Conservation (phyloP, 2,888 invertebrate genomes). For the Molanna angustata region DNA sequence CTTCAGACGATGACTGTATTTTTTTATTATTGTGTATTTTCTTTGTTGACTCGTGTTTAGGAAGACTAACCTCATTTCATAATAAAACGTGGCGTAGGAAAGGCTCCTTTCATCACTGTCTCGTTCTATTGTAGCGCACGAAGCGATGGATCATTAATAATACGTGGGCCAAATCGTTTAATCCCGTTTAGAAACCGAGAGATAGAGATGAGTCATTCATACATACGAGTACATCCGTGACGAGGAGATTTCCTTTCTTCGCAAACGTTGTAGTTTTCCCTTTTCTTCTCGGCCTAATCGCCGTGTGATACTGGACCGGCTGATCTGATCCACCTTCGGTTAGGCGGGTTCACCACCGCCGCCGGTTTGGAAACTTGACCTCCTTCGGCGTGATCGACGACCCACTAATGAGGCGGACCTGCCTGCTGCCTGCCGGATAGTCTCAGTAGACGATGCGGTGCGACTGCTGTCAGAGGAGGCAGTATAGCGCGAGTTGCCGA, state of each 20-base stretch:
- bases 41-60: no score
- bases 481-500: constrained; percentile 2
- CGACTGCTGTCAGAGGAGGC: constrained; percentile 1
- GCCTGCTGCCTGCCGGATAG: constrained; percentile 12
- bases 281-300: not conserved
- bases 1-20: no score
- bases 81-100: no score
- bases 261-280: not conserved
- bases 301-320: not conserved
- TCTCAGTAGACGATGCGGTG: constrained; percentile 2
- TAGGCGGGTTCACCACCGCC: not conserved
- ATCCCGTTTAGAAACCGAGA: not conserved
- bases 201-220: constrained; percentile 1
- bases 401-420: constrained; percentile 24
- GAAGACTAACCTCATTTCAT: no score
- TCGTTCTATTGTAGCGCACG: no score
- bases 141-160: no score
- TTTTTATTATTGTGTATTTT: no score
- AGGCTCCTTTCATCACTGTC: no score
- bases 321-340: not conserved
- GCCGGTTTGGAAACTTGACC: constrained; percentile 30
- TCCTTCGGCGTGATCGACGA: constrained; percentile 18
- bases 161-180: not conserved
- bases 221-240: no score
- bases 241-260: constrained; percentile 8